Base-by-base conservation (phyloP, 1,140 invertebrate species). In the Drepana arcuata region DNA sequence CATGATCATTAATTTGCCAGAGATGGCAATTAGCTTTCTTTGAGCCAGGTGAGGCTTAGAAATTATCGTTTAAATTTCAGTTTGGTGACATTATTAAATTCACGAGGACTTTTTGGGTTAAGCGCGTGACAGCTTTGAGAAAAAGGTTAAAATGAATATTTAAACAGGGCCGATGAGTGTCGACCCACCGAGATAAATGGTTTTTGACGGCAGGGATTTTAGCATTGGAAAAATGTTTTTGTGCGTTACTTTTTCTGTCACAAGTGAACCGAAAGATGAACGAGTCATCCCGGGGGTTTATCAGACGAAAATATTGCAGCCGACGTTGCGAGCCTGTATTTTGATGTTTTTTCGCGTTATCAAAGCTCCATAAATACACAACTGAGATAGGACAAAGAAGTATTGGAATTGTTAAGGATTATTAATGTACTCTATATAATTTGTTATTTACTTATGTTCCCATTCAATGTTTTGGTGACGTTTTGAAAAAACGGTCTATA, bases 51-150 rank as follows among this genome's bases (percentile, higher is more conserved):
- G 50, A 49, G 45, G 58, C 34, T 39, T 25, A 46, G 40, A 58
- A 58, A 49, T 61, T 47, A 46, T 48, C 41, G 48, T 62, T 60
- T 58, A 45, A 57, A 60, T 55, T 57, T 55, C 47, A 39, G 32
- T 48, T 41, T 34, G 27, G 40, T 15, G 27, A 33, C 32, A 45
- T 48, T 55, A 59, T 55, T 55, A 53, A 48, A 50, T 50, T 44
- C 27, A 16, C 45, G 46, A 26, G 32, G 35, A 41, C 39, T 43
- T 48, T 55, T 46, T 24, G 33, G 49, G 48, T 51, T 54, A 48
- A 48, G 41, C 35, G 45, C 39, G 32, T 41, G 37, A 35, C 31
- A 41, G n/a, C n/a, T n/a, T n/a, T n/a, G 24, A 26, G 45, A 40
- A 55, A 51, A 50, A 48, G 41, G 42, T 42, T 45, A 31, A 40